These are phyloP conservation scores for Psittacara wagleri DNA, from an alignment of 2,113 vertebrate species.

Conservation along the genomic window DNA sequence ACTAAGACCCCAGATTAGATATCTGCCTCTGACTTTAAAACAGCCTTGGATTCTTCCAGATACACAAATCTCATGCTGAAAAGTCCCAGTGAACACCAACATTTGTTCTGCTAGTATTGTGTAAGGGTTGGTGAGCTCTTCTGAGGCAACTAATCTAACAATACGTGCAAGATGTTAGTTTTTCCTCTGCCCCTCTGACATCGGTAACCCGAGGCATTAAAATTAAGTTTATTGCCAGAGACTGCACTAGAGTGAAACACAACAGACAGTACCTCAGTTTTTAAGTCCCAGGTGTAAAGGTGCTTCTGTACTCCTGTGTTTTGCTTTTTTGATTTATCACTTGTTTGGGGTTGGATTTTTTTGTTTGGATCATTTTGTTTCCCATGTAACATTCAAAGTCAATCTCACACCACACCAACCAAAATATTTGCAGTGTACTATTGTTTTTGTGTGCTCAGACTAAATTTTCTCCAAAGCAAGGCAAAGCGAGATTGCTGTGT, in stretches of 20 bases:
- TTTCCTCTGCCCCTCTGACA: background rate
- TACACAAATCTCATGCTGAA: background rate
- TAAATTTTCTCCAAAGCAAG: background rate
- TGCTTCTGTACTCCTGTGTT: background rate
- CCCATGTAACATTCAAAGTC: background rate
- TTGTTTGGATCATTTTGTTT: background rate
- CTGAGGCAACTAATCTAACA: background rate
- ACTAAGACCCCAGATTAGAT: background rate
- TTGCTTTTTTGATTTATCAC: background rate
- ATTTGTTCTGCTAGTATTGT: background rate
- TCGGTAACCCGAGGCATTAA: background rate
- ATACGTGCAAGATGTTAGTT: background rate
- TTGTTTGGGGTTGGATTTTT: background rate
- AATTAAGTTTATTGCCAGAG: background rate
- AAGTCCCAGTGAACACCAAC: background rate
- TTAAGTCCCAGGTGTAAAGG: background rate
- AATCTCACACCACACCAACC: background rate
- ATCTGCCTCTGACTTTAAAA: background rate
- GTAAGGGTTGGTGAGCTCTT: background rate
- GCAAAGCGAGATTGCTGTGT: background rate
- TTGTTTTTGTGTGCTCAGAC: background rate
- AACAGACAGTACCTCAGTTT: background rate
- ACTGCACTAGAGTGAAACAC: background rate
- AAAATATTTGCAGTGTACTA: background rate
- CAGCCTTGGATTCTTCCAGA: background rate